Evolutionary conservation across 2,888 invertebrate genomes (phyloP), one percentile per base, ranked within the genome.

Genomic region (Augochlorella aurata): DNA sequence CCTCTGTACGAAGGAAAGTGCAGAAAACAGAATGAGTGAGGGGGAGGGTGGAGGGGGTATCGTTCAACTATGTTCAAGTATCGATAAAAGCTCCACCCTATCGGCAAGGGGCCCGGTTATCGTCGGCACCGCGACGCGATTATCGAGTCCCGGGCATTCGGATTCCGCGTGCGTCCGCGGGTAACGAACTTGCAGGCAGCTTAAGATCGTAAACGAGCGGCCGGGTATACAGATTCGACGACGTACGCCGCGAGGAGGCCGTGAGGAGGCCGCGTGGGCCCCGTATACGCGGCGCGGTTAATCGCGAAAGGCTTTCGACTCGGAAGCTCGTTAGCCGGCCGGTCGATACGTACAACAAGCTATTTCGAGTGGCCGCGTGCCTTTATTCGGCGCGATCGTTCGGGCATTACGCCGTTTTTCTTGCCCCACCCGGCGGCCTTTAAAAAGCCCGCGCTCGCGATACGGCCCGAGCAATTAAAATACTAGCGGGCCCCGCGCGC

Each of bases 391-490:
- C 63, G 72, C 79, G 76, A 79, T 74, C 85, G 78, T 73, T 81
- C 76, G 76, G 68, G 68, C 77, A 69, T 68, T 74, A 67, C 77
- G 73, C 68, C 68, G 65, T 72, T 82, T 87, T 82, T 80, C 80
- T 79, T 63, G 58, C 74, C 45, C 12, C 61, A 52, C 63, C 69
- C 47, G 72, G 71, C 71, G 68, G 71, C 77, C 76, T 72, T 73
- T 50, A 80, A 82, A 85, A 82, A 81, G 75, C 81, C 84, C 84
- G 83, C 81, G 67, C 71, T 50, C 74, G 77, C 78, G 79, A 83
- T 83, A 72, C 74, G 66, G 78, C 7, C 67, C 74, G 85, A 74
- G 81, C 88, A 87, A 90, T 90, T 90, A 89, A 89, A 89, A 88
- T 90, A 86, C 88, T 85, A 86, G 85, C 81, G 81, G 75, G 71